Percentiles rank a stretch among this genome's conserved stretches.
Conservation (phyloP, 2,113 vertebrate species). For the Trachemys scripta region DNA sequence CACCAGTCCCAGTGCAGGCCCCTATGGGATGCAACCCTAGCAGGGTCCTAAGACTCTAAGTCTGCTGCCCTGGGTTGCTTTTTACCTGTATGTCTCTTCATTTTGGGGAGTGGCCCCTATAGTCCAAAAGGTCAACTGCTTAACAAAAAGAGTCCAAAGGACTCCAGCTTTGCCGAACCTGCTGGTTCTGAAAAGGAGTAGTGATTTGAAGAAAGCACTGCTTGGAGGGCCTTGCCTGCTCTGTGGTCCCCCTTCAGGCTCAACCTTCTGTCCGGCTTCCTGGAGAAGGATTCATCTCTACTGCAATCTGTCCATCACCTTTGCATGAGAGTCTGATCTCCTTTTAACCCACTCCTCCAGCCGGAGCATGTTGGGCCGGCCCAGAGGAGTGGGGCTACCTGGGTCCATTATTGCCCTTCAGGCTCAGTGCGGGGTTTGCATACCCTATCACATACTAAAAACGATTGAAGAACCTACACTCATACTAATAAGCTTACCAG, state of each 20-base stretch:
- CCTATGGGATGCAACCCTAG: background rate
- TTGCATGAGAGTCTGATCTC: background rate
- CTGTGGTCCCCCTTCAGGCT: background rate
- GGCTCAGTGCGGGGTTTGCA: background rate
- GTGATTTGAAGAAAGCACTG: background rate
- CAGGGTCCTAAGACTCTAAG: no score
- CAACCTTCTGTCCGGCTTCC: background rate
- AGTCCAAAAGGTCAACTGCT: background rate
- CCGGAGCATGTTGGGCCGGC: background rate
- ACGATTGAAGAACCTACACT: background rate
- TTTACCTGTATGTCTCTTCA: background rate
- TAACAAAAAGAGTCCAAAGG: background rate
- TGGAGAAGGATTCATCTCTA: background rate
- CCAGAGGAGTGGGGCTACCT: background rate
- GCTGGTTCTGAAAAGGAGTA: background rate
- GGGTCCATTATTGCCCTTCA: background rate
- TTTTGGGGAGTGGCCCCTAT: background rate
- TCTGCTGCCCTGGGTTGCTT: background rate
- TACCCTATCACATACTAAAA: background rate
- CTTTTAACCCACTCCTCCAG: background rate
- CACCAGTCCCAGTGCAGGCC: background rate
- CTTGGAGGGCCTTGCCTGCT: background rate
- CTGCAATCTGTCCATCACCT: no score
- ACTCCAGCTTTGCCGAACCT: background rate
- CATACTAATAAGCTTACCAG: background rate